phyloP scores from a whole-genome alignment of 2,113 vertebrate species.

The Butorides virescens region DNA sequence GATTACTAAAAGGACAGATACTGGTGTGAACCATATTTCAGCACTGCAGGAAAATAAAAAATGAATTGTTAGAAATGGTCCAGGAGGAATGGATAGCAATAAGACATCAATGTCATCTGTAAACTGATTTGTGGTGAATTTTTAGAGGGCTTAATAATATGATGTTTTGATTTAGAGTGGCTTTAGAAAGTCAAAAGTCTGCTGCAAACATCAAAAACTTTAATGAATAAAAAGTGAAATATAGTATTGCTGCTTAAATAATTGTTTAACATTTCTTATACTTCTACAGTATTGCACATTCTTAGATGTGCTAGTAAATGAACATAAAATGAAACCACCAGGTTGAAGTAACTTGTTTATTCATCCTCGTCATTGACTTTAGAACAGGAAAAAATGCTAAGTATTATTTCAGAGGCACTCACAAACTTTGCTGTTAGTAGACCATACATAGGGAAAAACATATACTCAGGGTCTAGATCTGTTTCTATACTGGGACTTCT shows the following conservation, averaged over 20 bases:
- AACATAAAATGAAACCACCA: background rate
- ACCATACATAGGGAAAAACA: background rate
- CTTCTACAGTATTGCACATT: background rate
- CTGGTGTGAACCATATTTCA: constrained; percentile 73
- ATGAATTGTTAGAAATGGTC: constrained; percentile 69
- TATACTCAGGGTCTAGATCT: background rate
- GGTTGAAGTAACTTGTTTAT: background rate
- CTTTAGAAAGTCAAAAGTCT: constrained; percentile 66
- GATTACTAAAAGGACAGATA: constrained; percentile 76
- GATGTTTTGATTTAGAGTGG: constrained; percentile 63
- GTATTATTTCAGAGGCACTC: background rate
- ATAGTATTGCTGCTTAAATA: background rate
- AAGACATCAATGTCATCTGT: constrained; percentile 77
- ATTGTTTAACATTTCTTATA: constrained; percentile 26
- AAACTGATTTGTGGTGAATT: constrained; percentile 77
- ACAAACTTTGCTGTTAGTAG: background rate
- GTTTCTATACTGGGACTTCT: background rate
- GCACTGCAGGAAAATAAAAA: constrained; percentile 71
- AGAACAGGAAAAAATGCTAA: background rate
- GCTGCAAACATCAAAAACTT: constrained; percentile 44
- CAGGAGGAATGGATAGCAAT: constrained; percentile 72
- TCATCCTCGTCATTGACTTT: background rate
- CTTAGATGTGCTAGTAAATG: background rate
- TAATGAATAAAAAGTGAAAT: constrained; percentile 51
- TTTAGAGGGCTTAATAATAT: constrained; percentile 66